These are phyloP conservation scores for Nomada hirtipes DNA, from an alignment of 2,888 invertebrate genomes.

Conservation along the genomic window DNA sequence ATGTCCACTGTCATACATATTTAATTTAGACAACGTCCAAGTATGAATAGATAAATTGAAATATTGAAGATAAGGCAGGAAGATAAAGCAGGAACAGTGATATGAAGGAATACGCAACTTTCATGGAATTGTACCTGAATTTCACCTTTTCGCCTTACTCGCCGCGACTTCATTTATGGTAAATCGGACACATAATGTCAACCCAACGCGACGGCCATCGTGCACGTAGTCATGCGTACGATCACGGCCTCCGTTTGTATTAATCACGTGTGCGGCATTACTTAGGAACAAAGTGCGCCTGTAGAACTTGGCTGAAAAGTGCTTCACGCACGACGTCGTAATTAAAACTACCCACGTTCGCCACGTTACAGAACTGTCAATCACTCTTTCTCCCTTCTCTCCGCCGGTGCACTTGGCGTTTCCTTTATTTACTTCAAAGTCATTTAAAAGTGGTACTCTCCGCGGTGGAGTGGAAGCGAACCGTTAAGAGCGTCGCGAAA, in stretches of 20 bases:
- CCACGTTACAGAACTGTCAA: background rate
- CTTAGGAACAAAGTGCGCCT: background rate
- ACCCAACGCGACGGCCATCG: too few species aligned
- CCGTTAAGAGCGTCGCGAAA: conserved; percentile 45
- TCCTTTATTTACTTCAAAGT: conserved; percentile 44
- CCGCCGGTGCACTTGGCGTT: background rate
- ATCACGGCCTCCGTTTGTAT: background rate
- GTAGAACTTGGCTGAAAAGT: background rate
- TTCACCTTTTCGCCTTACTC: too few species aligned
- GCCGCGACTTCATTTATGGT: too few species aligned
- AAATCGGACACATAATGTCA: too few species aligned
- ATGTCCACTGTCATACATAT: too few species aligned
- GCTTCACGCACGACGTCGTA: background rate
- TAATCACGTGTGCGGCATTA: background rate
- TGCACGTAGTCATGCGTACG: too few species aligned
- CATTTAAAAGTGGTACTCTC: conserved; percentile 42
- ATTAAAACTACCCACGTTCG: background rate
- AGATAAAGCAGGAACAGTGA: too few species aligned
- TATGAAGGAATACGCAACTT: too few species aligned
- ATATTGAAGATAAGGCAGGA: too few species aligned
- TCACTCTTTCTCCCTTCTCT: background rate
- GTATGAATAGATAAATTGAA: too few species aligned
- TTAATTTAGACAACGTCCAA: too few species aligned
- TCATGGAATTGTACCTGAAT: too few species aligned
- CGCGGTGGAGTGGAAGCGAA: conserved; percentile 24